Conservation (phyloP, 2,888 invertebrate genomes). For the Sinelater perroti region DNA sequence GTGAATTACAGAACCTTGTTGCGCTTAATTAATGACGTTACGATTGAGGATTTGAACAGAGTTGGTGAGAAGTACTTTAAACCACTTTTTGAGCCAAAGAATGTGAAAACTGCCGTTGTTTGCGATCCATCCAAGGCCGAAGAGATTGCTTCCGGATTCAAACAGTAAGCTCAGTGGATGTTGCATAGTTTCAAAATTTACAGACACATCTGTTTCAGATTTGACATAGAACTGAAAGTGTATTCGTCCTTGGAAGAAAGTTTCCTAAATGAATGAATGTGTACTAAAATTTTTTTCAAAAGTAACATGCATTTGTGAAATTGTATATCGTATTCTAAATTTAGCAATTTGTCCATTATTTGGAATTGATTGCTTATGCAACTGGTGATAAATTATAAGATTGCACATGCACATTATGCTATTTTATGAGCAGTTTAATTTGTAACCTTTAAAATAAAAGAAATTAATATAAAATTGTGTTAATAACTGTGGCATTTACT, state of each 20-base stretch:
- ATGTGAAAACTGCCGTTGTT: slow-evolving; percentile 74
- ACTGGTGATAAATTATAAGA: too few species aligned
- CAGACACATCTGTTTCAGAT: slow-evolving; percentile 62
- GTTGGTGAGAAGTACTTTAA: slow-evolving; percentile 78
- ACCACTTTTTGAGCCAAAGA: slow-evolving; percentile 69
- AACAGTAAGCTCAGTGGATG: slow-evolving; percentile 54
- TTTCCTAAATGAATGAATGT: slow-evolving; percentile 58
- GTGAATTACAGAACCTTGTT: slow-evolving; percentile 69
- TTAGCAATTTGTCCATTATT: too few species aligned
- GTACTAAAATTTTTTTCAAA: slow-evolving; percentile 1
- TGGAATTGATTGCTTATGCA: too few species aligned
- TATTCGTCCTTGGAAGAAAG: slow-evolving; percentile 72
- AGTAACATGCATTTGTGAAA: too few species aligned
- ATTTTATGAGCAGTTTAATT: too few species aligned
- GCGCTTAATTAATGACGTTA: slow-evolving; percentile 71
- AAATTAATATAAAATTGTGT: too few species aligned
- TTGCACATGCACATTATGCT: too few species aligned
- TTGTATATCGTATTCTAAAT: too few species aligned
- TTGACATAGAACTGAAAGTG: slow-evolving; percentile 66
- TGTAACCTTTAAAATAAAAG: too few species aligned
- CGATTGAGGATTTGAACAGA: slow-evolving; percentile 68
- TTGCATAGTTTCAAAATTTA: neutral
- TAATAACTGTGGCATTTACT: too few species aligned
- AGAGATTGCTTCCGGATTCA: slow-evolving; percentile 72
- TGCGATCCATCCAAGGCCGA: slow-evolving; percentile 80